These are phyloP conservation scores for Campylomormyrus numenius DNA, from an alignment of 2,113 vertebrate species.

Conservation along the genomic window DNA sequence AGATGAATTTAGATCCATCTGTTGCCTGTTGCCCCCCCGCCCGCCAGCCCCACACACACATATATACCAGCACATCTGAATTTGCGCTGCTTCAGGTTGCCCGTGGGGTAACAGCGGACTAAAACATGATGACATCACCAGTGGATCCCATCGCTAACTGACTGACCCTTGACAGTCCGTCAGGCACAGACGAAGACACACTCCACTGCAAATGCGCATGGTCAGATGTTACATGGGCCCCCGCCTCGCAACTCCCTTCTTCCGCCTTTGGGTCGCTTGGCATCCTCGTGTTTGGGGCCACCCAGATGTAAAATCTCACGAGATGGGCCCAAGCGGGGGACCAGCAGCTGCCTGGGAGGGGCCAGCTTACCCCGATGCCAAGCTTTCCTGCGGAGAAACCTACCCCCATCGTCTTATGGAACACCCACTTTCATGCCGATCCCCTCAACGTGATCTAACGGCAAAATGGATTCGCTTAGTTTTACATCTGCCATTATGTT, in stretches of 20 bases:
- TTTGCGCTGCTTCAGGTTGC: background rate
- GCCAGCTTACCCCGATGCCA: background rate
- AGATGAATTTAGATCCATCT: slow-evolving; percentile 5
- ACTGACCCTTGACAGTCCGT: background rate
- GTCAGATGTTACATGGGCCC: background rate
- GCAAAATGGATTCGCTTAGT: background rate
- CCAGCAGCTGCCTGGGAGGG: background rate
- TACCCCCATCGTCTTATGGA: background rate
- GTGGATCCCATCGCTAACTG: background rate
- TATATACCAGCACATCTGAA: background rate
- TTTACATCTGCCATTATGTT: background rate
- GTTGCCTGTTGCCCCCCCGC: background rate
- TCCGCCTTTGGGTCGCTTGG: background rate
- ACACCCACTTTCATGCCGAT: background rate
- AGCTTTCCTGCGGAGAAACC: background rate
- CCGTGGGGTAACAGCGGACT: background rate
- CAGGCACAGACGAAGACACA: background rate
- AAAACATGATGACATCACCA: background rate
- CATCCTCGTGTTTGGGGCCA: background rate
- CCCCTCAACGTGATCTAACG: background rate
- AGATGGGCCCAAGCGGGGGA: background rate
- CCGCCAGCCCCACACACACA: background rate
- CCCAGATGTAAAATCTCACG: background rate
- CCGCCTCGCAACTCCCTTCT: background rate
- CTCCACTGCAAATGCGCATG: background rate